phyloP scores from a whole-genome alignment of 2,797 vertebrate species.

The Sardinella longiceps region DNA sequence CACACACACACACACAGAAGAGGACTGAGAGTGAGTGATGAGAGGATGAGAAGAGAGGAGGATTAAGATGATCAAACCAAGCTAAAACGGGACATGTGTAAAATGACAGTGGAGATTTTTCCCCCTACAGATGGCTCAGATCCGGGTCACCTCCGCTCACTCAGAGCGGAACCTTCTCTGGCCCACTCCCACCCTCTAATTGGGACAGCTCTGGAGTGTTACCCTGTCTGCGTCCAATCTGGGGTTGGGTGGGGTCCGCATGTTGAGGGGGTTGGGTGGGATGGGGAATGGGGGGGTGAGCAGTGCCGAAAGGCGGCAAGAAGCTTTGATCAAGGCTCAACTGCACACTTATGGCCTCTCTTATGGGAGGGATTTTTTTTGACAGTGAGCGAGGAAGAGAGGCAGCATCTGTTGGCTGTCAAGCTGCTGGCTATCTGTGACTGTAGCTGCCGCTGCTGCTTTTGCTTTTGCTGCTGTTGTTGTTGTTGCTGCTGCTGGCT shows the following conservation, averaged over 20 bases:
- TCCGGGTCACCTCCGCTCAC: background rate
- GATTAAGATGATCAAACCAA: background rate
- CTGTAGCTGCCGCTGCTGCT: background rate
- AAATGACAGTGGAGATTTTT: background rate
- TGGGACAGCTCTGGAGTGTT: background rate
- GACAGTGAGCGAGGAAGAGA: background rate
- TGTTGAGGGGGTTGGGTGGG: background rate
- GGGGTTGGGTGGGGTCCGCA: background rate
- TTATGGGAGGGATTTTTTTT: background rate
- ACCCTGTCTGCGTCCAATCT: background rate
- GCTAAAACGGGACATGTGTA: background rate
- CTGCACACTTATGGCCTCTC: background rate
- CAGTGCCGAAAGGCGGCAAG: background rate
- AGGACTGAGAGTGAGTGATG: background rate
- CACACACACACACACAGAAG: background rate
- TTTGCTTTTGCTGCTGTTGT: background rate
- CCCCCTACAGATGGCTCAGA: background rate
- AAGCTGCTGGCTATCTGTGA: background rate
- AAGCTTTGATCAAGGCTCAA: constrained; percentile 13
- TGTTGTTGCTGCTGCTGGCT: background rate
- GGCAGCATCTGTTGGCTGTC: constrained; percentile 21
- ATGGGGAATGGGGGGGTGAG: background rate
- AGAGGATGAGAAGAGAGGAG: background rate
- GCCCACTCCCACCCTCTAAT: background rate
- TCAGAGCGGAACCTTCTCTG: background rate